Conservation (phyloP, 2,797 vertebrate genomes). For the Sebastes matsubarae region DNA sequence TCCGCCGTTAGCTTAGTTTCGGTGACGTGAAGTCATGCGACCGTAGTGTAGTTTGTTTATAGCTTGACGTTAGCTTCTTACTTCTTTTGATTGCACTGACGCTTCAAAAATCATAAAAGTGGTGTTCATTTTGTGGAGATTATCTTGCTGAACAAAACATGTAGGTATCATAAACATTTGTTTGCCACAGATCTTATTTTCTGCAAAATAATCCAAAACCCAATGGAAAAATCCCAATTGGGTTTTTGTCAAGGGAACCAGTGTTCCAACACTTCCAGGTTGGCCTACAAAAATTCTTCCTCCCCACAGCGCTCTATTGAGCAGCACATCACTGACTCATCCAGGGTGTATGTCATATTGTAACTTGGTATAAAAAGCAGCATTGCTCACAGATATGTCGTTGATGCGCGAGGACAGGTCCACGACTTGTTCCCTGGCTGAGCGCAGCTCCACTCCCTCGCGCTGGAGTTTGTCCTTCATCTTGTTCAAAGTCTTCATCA, state of each 20-base stretch:
- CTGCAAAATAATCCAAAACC: background rate
- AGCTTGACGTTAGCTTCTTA: background rate
- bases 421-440: slow-evolving; percentile 90
- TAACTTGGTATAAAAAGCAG: background rate
- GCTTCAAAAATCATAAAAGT: background rate
- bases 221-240: background rate
- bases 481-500: slow-evolving; percentile 99
- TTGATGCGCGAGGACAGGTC: slow-evolving; percentile 90
- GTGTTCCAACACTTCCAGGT: too few species aligned
- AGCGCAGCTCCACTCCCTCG: slow-evolving; percentile 92
- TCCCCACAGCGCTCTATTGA: too few species aligned
- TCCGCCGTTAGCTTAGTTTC: background rate
- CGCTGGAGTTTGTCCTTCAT: slow-evolving; percentile 99
- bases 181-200: background rate
- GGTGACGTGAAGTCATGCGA: too few species aligned
- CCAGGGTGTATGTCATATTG: background rate
- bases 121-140: background rate
- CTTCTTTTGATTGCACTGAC: background rate
- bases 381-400: slow-evolving; percentile 86
- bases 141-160: background rate
- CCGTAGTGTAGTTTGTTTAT: background rate
- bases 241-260: too few species aligned
- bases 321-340: background rate
- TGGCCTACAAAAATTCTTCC: too few species aligned
- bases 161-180: background rate